Evolutionary conservation across 2,888 invertebrate genomes (phyloP).

Genomic region (Orthosia incerta): DNA sequence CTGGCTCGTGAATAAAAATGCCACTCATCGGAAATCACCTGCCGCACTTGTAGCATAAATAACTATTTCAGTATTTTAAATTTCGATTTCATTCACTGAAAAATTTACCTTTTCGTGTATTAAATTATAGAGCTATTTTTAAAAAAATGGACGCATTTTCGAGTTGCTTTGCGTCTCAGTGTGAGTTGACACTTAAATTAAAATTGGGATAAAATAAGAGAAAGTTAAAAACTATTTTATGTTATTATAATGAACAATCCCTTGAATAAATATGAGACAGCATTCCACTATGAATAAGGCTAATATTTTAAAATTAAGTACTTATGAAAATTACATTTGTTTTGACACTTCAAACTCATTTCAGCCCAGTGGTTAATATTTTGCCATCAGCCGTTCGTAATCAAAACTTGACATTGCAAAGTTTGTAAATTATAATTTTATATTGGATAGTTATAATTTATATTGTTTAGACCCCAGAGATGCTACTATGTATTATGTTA

Average conservation of each 20-base stretch:
- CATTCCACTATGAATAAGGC: neutral
- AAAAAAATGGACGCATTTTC: too few relatives aligned
- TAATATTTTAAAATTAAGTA: slow-evolving; percentile 10
- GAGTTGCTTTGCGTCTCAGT: too few relatives aligned
- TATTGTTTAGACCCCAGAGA: slow-evolving; percentile 4
- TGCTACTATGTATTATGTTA: neutral
- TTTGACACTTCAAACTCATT: slow-evolving; percentile 17
- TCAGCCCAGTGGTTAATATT: slow-evolving; percentile 8
- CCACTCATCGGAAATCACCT: too few relatives aligned
- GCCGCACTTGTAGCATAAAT: too few relatives aligned
- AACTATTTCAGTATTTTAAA: too few relatives aligned
- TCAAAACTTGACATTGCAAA: slow-evolving; percentile 45
- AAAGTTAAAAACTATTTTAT: neutral
- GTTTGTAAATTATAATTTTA: slow-evolving; percentile 14
- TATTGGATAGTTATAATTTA: slow-evolving; percentile 27
- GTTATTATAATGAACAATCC: slow-evolving; percentile 8
- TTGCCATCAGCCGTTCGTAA: slow-evolving; percentile 13
- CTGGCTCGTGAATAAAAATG: too few relatives aligned
- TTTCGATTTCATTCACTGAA: too few relatives aligned
- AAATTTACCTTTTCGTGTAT: too few relatives aligned
- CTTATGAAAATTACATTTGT: slow-evolving; percentile 17
- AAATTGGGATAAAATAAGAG: neutral
- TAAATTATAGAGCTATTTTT: too few relatives aligned
- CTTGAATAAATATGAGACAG: slow-evolving; percentile 14
- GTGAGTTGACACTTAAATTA: neutral